Percentiles rank a stretch among this genome's conserved stretches.
phyloP scores from a whole-genome alignment of 2,888 invertebrate species.

The Augochlorella aurata region DNA sequence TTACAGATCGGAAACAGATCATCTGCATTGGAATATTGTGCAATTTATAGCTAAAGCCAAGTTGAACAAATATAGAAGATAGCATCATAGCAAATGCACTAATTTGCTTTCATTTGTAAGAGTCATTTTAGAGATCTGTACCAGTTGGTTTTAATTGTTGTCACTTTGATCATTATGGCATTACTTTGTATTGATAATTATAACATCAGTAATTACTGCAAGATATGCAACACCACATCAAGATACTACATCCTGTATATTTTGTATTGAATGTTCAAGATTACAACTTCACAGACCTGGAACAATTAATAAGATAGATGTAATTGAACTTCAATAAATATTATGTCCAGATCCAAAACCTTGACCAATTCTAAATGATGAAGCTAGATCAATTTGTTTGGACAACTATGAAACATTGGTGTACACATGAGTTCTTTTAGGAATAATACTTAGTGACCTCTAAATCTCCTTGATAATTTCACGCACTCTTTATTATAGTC shows the following conservation, averaged over 20 bases:
- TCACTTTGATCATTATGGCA: not conserved
- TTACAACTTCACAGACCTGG: no score
- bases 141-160: not conserved
- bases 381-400: not conserved
- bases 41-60: constrained; percentile 12
- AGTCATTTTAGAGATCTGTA: not conserved
- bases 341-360: no score
- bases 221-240: no score
- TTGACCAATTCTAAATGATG: no score
- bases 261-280: no score
- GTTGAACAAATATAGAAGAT: constrained; percentile 8
- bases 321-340: no score
- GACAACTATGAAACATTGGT: constrained; percentile 1
- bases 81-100: constrained; percentile 10
- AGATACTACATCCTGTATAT: no score
- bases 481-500: not conserved
- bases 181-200: not conserved
- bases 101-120: constrained; percentile 2
- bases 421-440: constrained; percentile 10
- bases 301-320: no score
- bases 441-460: not conserved
- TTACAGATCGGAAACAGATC: constrained; percentile 13
- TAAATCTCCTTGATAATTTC: constrained; percentile 13
- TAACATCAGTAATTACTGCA: not conserved
- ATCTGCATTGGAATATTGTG: constrained; percentile 5